Base-by-base conservation (phyloP, 2,888 invertebrate genomes). In the Phyto melanocephala region DNA sequence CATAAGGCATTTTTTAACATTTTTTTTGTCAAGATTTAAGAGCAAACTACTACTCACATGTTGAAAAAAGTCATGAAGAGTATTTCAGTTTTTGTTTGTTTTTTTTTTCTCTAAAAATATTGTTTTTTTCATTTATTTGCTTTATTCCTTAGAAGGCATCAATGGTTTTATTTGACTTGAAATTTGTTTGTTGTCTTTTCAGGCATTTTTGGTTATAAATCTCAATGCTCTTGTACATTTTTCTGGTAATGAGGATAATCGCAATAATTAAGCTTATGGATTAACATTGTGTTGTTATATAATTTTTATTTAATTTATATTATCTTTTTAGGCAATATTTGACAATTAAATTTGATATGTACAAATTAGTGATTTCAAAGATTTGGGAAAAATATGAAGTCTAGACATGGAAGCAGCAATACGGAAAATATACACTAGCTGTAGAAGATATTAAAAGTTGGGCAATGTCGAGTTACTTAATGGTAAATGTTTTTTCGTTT, bases 191-290 rank as follows among this genome's bases (percentile, higher is more conserved):
- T 42, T 65, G 54, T 40, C 45, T 63, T 28, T 35, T n/a, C 33
- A 22, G 22, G 13, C 37, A 33, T 50, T 76, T 60, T 76, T 67
- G 56, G 50, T 50, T 58, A 50, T 47, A 67, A 67, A 40, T 67
- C 24, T 50, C 40, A 58, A 60, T 60, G 58, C 67, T 58, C 22
- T 76, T 68, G 67, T 58, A 58, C 67, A 54, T 20, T 58, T 67
- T 35, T 76, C 37, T 28, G 37, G 17, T 58, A 76, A 76, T 76
- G 47, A 76, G 60, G 58, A 68, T 76, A 76, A 76, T 76, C 40
- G 50, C 40, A 7, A 33, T 68, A 40, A 67, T 60, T 76, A 65
- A 47, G 24, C 47, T 63, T 24, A 17, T 60, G 58, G 28, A 67
- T 67, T 67, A 76, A 68, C 22, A 68, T 50, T 47, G 40, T 52